Evolutionary conservation across 2,797 vertebrate species (phyloP), one percentile per base, ranked within the genome.

Genomic region (Gallinago solitaria): DNA sequence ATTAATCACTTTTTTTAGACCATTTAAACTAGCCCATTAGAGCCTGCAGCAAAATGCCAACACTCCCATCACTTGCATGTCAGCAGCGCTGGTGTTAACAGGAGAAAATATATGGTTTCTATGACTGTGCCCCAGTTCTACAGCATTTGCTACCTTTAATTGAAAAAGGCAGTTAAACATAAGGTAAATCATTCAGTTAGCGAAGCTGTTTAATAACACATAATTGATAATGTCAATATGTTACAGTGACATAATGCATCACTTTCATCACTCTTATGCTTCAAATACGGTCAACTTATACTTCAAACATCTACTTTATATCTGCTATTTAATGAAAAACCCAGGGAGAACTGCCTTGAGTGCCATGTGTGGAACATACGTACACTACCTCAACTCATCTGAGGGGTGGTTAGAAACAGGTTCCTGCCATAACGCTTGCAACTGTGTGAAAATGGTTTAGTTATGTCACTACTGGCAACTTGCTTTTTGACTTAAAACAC

Each of bases 121-220:
- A 67, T 96, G 92, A 90, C 83, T 89, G 92, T n/a, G 47, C 90
- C 94, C 89, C 84, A 87, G 83, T 95, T 95, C 96, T 94, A 94
- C 87, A 94, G 89, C 92, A 90, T 97, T 97, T 97, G 97, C 95
- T 97, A 92, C 96, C 95, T 97, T 95, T 97, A 97, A 98, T 96
- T 98, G 98, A 97, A 98, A 98, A 97, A 96, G 95, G 97, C 97
- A 97, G 97, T 97, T 97, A 97, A 97, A 97, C 90, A 97, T 96
- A 86, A 97, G 92, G 97, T 97, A 98, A 98, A 98, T 97, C 96
- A 97, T 92, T 97, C 97, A 48, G 96, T 96, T 91, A 97, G 96
- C 93, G 85, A 95, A 95, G 92, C 95, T 97, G 94, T 96, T 98
- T 98, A 97, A 97, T 97, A 97, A 97, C 94, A 97, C 56, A 83